A percentile compares a stretch with the other conserved stretches of the same genome.
phyloP scores from a whole-genome alignment of 1,140 invertebrate species.

The Anoplolepis gracilipes region DNA sequence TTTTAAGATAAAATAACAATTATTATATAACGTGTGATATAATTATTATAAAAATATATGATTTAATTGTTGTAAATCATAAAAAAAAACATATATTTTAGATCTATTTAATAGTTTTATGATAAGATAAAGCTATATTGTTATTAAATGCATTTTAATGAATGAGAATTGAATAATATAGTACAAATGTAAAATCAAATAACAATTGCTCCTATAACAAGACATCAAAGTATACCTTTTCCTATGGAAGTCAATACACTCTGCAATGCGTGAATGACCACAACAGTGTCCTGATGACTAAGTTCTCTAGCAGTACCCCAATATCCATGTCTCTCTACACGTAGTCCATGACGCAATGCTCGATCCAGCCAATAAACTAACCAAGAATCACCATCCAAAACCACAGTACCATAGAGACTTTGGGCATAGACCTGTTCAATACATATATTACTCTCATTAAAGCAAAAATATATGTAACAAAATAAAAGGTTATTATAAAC shows the following conservation, averaged over 20 bases:
- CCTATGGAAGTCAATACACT: slow-evolving; percentile 85
- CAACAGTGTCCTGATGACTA: slow-evolving; percentile 86
- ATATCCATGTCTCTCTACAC: slow-evolving; percentile 85
- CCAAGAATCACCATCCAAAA: slow-evolving; percentile 85
- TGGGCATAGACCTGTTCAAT: slow-evolving; percentile 82
- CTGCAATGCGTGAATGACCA: slow-evolving; percentile 84
- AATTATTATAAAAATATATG: background rate
- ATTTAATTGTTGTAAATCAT: background rate
- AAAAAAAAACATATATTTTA: background rate
- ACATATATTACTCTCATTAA: slow-evolving; percentile 18
- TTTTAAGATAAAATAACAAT: background rate
- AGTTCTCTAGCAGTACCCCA: slow-evolving; percentile 87
- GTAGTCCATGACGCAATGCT: slow-evolving; percentile 84
- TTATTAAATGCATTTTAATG: background rate
- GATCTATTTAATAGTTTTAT: background rate
- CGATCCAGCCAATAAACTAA: slow-evolving; percentile 85
- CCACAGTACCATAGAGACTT: slow-evolving; percentile 84
- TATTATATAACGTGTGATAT: background rate
- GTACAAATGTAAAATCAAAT: background rate
- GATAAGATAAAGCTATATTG: slow-evolving; percentile 3
- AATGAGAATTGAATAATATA: slow-evolving; percentile 5
- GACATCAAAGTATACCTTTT: slow-evolving; percentile 80
- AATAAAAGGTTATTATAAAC: background rate
- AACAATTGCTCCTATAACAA: background rate
- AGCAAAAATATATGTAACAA: background rate